A percentile compares a stretch with the other conserved stretches of the same genome.
Evolutionary conservation across 2,888 invertebrate genomes (phyloP).

Genomic region (Sminthurides aquaticus): DNA sequence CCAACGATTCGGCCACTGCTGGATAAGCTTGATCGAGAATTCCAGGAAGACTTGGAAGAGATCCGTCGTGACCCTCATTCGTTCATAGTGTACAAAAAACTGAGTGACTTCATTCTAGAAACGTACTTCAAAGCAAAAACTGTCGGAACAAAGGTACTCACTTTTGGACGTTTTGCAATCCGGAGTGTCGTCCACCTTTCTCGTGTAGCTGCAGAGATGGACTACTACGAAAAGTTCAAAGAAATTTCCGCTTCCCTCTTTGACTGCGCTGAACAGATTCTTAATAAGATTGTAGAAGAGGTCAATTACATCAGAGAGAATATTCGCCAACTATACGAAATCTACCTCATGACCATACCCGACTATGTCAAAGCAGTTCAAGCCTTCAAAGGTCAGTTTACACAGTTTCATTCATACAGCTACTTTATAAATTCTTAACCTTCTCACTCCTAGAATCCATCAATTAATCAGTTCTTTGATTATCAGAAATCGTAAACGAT

Average conservation of each 20-base stretch:
- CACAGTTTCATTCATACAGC: no score
- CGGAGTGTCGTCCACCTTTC: background rate
- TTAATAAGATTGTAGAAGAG: background rate
- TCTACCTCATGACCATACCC: background rate
- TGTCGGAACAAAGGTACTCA: background rate
- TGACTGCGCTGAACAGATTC: background rate
- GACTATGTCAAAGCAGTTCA: background rate
- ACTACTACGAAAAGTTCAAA: background rate
- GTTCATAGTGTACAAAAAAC: conserved; percentile 2
- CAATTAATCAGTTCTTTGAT: no score
- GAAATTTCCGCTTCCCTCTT: background rate
- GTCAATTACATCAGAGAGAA: background rate
- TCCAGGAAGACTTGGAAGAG: conserved; percentile 15
- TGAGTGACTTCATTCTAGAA: background rate
- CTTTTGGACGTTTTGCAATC: background rate
- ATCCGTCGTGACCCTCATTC: conserved; percentile 14
- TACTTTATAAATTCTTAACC: no score
- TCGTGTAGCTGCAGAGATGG: background rate
- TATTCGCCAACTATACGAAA: background rate
- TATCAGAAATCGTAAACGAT: background rate
- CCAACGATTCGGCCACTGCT: conserved; percentile 10
- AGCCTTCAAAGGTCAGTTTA: background rate
- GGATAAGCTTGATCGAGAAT: conserved; percentile 12
- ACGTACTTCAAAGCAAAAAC: background rate
- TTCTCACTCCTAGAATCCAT: no score